Base-by-base conservation (phyloP, 2,888 invertebrate genomes). In the Embidobia sp. region DNA sequence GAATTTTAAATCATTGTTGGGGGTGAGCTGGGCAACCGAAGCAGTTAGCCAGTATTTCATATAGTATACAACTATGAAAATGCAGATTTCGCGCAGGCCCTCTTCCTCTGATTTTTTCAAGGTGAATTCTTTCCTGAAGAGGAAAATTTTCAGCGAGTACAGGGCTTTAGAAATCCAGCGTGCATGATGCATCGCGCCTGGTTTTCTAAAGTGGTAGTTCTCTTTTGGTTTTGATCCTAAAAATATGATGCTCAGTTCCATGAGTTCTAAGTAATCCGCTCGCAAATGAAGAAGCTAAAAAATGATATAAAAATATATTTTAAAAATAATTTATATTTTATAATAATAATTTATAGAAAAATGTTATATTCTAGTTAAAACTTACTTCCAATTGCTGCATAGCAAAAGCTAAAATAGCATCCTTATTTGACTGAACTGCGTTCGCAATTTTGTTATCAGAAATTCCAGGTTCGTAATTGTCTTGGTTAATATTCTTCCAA, bases 391-490 rank as follows among this genome's bases (percentile, higher is more conserved):
- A 27, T 13, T 46, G 46, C 15, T 26, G 15, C 18, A 16, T 16
- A 26, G 46, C 46, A 26, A 46, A 46, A 16, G 15, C n/a, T 19
- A 46, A 13, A 46, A 46, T 46, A 16, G 15, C 26, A 46, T n/a
- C 7, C 15, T 46, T n/a, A 7, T 3, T 22, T 26, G 44, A 46
- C 10, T 46, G 16, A 26, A 46, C 3, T 11, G 26, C 44, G 7
- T 15, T 10, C 15, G 44, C 3, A 26, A 46, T 26, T 16, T 46
- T 46, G 4, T 46, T 46, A 6, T 46, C 44, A 26, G 26, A n/a
- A 2, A 46, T 46, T n/a, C 26, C 44, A 22, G 44, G 44, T 46
- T 46, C 44, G 44, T 46, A 46, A 5, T 46, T 46, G 7, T 46
- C 13, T 5, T 3, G 8, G 15, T 22, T 10, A 46, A 46, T 46